Percentiles rank a stretch among this genome's conserved stretches.
These are phyloP conservation scores for Cardiocondyla obscurior DNA, from an alignment of 1,140 invertebrate genomes.

Conservation along the genomic window DNA sequence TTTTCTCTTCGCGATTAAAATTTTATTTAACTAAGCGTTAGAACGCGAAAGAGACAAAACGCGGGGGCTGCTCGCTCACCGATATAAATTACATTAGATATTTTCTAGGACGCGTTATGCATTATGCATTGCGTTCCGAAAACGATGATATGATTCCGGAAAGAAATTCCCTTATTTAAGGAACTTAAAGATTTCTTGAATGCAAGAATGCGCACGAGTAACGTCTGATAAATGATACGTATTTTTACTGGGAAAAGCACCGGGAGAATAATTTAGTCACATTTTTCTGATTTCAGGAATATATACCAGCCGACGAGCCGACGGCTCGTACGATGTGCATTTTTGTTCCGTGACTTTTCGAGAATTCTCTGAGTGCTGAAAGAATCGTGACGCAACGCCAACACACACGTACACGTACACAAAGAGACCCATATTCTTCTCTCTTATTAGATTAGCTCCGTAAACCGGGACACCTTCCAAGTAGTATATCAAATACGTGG, in stretches of 20 bases:
- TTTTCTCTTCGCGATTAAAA: neutral
- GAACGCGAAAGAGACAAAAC: neutral
- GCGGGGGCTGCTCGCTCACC: neutral
- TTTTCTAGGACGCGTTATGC: neutral
- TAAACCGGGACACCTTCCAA: neutral
- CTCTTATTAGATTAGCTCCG: constrained; percentile 37
- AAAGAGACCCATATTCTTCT: neutral
- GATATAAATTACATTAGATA: constrained; percentile 26
- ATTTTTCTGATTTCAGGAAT: constrained; percentile 40
- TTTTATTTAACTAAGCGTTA: constrained; percentile 6
- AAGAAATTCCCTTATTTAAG: constrained; percentile 9
- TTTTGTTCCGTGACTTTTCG: constrained; percentile 32
- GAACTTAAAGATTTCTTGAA: neutral
- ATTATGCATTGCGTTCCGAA: neutral
- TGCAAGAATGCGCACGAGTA: neutral
- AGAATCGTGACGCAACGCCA: neutral
- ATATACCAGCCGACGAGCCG: constrained; percentile 3
- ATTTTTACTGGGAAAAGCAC: neutral
- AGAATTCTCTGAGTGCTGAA: constrained; percentile 30
- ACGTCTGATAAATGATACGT: constrained; percentile 35
- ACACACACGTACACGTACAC: neutral
- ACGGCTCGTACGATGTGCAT: neutral
- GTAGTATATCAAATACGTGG: constrained; percentile 25
- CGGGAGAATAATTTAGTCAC: constrained; percentile 31
- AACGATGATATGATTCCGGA: neutral